phyloP scores from a whole-genome alignment of 2,888 invertebrate species.

The Gymnocheta viridis region DNA sequence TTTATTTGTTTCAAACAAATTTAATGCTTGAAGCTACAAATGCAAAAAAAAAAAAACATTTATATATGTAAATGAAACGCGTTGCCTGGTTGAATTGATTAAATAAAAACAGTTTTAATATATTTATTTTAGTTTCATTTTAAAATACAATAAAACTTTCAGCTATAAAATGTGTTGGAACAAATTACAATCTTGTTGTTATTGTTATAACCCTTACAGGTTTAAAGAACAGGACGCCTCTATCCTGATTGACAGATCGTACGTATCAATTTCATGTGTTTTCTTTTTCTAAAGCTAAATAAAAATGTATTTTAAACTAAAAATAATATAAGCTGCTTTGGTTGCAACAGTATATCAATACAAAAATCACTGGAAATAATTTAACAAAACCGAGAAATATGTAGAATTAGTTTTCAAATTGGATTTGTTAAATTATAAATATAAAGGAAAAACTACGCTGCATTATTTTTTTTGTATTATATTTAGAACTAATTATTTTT shows the following conservation, averaged over 20 bases:
- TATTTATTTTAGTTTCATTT: conserved; percentile 33
- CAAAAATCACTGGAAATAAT: conserved; percentile 42
- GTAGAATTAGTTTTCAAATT: conserved; percentile 2
- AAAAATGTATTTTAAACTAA: conserved; percentile 9
- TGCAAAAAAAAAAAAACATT: conserved; percentile 19
- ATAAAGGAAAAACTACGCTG: conserved; percentile 19
- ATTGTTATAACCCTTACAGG: conserved; percentile 81
- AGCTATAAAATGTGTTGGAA: conserved; percentile 5
- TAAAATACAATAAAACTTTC: conserved; percentile 18
- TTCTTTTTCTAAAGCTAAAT: conserved; percentile 32
- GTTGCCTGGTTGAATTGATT: conserved; percentile 38
- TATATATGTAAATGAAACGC: conserved; percentile 39
- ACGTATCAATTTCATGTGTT: conserved; percentile 77
- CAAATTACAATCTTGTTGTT: conserved; percentile 71
- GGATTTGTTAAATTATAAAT: conserved; percentile 9
- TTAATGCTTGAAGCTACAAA: conserved; percentile 63
- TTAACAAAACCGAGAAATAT: conserved; percentile 15
- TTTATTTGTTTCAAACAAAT: conserved; percentile 58
- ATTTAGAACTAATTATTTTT: conserved; percentile 5
- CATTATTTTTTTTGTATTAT: conserved; percentile 18
- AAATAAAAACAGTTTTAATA: not conserved
- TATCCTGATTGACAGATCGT: conserved; percentile 82
- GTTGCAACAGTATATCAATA: not conserved
- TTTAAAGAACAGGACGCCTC: conserved; percentile 83
- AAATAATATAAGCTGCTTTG: conserved; percentile 23